Evolutionary conservation across 2,888 invertebrate species (phyloP), one percentile per base, ranked within the genome.

Genomic region (Drosophila niveifrons): DNA sequence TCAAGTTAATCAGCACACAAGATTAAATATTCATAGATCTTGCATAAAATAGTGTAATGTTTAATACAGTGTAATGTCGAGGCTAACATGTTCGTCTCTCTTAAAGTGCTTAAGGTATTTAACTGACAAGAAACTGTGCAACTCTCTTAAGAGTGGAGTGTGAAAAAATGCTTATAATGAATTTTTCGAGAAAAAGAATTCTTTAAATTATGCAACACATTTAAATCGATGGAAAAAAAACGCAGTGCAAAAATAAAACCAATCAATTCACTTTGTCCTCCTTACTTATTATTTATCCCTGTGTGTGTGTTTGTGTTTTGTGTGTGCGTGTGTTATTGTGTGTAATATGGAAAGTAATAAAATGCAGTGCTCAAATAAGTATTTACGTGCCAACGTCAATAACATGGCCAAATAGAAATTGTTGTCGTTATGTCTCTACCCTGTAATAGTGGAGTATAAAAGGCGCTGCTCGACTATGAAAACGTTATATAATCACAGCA

Each of bases 311-410:
- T 2, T 15, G 11, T 36, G 34, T 18, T 23, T 31, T 31, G 10
- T 23, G 55, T 46, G n/a, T 55, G 46, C 9, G 39, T 53, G 44
- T 36, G 18, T 55, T 63, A 43, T 65, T 65, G 31, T 58, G 50
- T 47, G 43, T 39, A 39, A 55, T 62, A 15, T 50, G 43, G 63
- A 83, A 67, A 68, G 75, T 67, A 84, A 82, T 87, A 78, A 82
- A 82, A 87, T 75, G 67, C 75, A 72, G 68, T 55, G 51, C 57
- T 66, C 61, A 65, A 81, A 86, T 66, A 46, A 58, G 58, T 56
- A 75, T 77, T 82, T 79, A 79, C 62, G 70, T 57, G 66, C 48
- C 58, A 59, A 71, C 58, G 67, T 71, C 87, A 84, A 75, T 81
- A 70, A 65, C 66, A 61, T 55, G 44, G 59, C 50, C 57, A 47